Evolutionary conservation across 1,140 invertebrate species (phyloP).

Genomic region (Drosophila ogumai): DNA sequence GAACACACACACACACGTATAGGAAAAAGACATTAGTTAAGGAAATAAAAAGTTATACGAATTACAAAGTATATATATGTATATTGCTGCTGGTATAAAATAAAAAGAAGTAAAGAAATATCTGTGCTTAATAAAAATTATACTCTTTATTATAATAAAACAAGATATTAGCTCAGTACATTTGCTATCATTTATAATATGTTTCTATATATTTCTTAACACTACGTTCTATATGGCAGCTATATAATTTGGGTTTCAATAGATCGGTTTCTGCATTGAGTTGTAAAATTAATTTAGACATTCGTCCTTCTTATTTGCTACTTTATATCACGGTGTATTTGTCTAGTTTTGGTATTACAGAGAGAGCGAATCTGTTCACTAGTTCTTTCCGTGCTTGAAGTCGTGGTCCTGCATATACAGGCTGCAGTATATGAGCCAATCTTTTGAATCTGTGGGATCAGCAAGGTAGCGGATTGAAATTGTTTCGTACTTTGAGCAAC

Average conservation of each 20-base stretch:
- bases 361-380: conserved; percentile 20
- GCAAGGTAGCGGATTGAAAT: conserved; percentile 44
- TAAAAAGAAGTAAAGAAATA: conserved; percentile 11
- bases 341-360: conserved; percentile 25
- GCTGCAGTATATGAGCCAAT: conserved; percentile 72
- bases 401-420: conserved; percentile 61
- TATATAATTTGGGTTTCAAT: conserved; percentile 33
- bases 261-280: conserved; percentile 20
- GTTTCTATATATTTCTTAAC: conserved; percentile 13
- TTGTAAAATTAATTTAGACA: conserved; percentile 48
- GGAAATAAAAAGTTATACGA: conserved; percentile 59
- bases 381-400: conserved; percentile 35
- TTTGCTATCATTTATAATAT: conserved; percentile 23
- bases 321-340: conserved; percentile 68
- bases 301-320: conserved; percentile 46
- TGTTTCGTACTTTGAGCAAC: conserved; percentile 38
- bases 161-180: conserved; percentile 43
- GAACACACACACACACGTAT: conserved; percentile 36
- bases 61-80: conserved; percentile 64
- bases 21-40: conserved; percentile 44
- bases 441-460: conserved; percentile 77
- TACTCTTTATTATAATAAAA: conserved; percentile 20
- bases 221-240: conserved; percentile 61
- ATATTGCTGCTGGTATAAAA: conserved; percentile 49
- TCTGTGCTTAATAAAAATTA: conserved; percentile 3